These are phyloP conservation scores for Onychorhynchus coronatus DNA, from an alignment of 2,113 vertebrate species.

Conservation along the genomic window DNA sequence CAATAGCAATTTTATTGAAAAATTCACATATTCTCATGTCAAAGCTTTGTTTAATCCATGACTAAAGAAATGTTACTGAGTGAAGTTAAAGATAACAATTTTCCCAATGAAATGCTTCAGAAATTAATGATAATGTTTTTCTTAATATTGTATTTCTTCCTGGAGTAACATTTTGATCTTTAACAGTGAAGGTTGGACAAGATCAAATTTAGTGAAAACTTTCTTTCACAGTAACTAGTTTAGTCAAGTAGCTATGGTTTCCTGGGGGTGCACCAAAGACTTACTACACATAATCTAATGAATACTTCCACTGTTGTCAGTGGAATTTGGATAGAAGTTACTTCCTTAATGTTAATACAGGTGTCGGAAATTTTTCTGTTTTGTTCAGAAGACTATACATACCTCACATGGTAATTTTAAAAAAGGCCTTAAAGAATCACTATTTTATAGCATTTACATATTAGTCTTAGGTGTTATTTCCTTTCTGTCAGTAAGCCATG, in stretches of 20 bases:
- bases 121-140: not conserved
- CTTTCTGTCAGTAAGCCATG: not conserved
- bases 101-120: not conserved
- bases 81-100: not conserved
- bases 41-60: not conserved
- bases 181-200: not conserved
- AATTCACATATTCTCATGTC: not conserved
- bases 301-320: not conserved
- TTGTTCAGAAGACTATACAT: not conserved
- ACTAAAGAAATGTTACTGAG: not conserved
- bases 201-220: not conserved
- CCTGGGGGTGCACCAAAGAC: not conserved
- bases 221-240: not conserved
- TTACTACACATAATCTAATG: too few relatives aligned
- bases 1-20: not conserved
- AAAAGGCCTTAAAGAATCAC: not conserved
- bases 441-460: not conserved
- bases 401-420: not conserved
- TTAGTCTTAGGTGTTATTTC: not conserved
- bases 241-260: not conserved
- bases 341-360: not conserved
- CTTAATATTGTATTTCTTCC: not conserved
- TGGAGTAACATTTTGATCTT: not conserved
- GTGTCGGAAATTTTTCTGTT: not conserved
- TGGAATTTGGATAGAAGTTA: not conserved